These are phyloP conservation scores for Puntigrus tetrazona DNA, from an alignment of 2,113 vertebrate species.

Conservation along the genomic window DNA sequence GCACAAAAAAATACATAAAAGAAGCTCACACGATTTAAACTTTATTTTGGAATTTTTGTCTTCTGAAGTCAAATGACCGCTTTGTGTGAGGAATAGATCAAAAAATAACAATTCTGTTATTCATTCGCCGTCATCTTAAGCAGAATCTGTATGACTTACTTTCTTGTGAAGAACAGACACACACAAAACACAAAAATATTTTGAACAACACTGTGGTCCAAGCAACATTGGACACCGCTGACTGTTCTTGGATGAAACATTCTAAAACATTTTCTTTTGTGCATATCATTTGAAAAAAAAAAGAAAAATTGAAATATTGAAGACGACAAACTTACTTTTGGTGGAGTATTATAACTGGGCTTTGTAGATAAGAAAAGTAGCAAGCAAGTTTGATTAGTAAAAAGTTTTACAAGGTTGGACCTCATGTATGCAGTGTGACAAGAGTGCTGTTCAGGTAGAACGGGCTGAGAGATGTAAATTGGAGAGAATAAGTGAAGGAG, in stretches of 20 bases:
- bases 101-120: neutral
- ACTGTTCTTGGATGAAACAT: neutral
- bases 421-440: neutral
- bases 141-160: neutral
- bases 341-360: neutral
- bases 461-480: neutral
- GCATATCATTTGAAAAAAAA: neutral
- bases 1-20: neutral
- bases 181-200: too few species aligned
- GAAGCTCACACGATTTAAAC: neutral
- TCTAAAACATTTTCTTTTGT: neutral
- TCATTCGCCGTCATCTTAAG: neutral
- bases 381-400: neutral
- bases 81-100: neutral
- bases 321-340: neutral
- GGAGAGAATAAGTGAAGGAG: constrained; percentile 1
- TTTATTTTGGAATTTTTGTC: neutral
- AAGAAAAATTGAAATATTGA: too few species aligned
- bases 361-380: neutral
- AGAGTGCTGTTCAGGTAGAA: neutral
- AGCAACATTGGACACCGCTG: neutral
- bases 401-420: neutral
- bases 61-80: neutral
- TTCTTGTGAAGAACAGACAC: neutral
- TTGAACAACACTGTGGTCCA: too few species aligned